Conservation (phyloP, 2,888 invertebrate species). For the Ischnus inquisitorius region DNA sequence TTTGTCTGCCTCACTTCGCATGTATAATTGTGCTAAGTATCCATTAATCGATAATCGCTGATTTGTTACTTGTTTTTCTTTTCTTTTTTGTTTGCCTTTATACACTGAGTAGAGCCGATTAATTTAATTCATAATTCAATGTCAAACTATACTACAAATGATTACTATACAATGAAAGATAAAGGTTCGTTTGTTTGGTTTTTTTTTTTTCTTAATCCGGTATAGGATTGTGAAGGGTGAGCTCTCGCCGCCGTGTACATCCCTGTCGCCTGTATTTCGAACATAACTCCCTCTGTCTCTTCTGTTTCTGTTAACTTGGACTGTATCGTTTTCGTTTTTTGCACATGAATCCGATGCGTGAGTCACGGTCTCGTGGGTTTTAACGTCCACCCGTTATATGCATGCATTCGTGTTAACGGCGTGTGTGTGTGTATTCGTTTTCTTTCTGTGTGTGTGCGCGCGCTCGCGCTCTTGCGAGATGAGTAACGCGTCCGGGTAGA, state of each 20-base stretch:
- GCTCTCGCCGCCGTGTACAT: constrained; percentile 71
- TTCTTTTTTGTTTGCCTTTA: constrained; percentile 78
- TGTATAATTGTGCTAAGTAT: constrained; percentile 84
- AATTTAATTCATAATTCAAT: constrained; percentile 82
- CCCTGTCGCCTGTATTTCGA: constrained; percentile 76
- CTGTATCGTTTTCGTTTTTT: constrained; percentile 5
- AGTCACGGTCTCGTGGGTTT: not conserved
- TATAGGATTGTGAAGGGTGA: constrained; percentile 70
- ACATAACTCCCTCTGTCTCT: constrained; percentile 65
- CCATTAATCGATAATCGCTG: constrained; percentile 73
- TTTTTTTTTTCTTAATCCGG: constrained; percentile 9
- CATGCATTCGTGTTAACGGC: constrained; percentile 6
- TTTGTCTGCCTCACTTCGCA: constrained; percentile 64
- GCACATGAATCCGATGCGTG: constrained; percentile 4
- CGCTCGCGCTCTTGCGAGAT: constrained; percentile 24
- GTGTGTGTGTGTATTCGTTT: not conserved
- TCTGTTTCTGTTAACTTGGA: constrained; percentile 39
- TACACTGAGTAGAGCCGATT: constrained; percentile 84
- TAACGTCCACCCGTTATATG: constrained; percentile 43
- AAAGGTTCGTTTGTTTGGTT: constrained; percentile 74
- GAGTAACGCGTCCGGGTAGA: constrained; percentile 27
- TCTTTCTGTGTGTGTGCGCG: constrained; percentile 11
- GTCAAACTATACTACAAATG: constrained; percentile 84
- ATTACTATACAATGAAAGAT: constrained; percentile 85
- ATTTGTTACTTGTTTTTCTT: constrained; percentile 63